Conservation (phyloP, 2,797 vertebrate species). For the Syngnathus rostellatus region DNA sequence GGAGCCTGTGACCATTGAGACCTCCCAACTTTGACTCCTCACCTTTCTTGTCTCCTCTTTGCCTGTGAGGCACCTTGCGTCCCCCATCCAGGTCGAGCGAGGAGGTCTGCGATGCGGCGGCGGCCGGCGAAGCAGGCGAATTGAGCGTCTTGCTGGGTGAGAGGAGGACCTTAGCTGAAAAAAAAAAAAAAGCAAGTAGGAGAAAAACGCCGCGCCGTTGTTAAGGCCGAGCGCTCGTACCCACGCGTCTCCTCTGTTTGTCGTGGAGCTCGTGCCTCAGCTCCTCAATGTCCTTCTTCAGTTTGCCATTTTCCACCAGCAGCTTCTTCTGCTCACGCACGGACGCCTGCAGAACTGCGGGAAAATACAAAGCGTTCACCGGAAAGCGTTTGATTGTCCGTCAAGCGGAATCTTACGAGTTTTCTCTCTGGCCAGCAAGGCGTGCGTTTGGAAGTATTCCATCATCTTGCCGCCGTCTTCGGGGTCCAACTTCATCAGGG, state of each 20-base stretch:
- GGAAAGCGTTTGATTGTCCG: too few species aligned
- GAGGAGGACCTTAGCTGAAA: slow-evolving; percentile 38
- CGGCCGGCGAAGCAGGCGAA: background rate
- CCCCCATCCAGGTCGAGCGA: slow-evolving; percentile 16
- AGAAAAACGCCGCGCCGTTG: too few species aligned
- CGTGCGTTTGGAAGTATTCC: slow-evolving; percentile 85
- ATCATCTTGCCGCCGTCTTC: slow-evolving; percentile 83
- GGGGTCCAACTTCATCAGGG: slow-evolving; percentile 76
- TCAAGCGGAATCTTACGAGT: slow-evolving; percentile 68
- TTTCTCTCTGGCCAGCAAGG: slow-evolving; percentile 86
- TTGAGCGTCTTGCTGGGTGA: slow-evolving; percentile 20
- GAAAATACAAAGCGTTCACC: background rate
- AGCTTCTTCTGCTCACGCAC: slow-evolving; percentile 92
- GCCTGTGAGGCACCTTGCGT: slow-evolving; percentile 63
- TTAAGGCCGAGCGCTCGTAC: slow-evolving; percentile 9
- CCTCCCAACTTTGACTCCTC: background rate
- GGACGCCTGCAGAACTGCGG: slow-evolving; percentile 82
- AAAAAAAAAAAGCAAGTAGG: slow-evolving; percentile 1
- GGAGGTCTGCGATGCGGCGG: background rate
- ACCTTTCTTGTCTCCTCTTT: slow-evolving; percentile 74
- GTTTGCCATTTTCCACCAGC: slow-evolving; percentile 88
- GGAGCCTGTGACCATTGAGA: too few species aligned
- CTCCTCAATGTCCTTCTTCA: slow-evolving; percentile 90
- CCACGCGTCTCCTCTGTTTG: slow-evolving; percentile 70
- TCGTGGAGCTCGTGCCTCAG: slow-evolving; percentile 79